Base-by-base conservation (phyloP, 2,888 invertebrate genomes). In the Silvanus unidentatus region DNA sequence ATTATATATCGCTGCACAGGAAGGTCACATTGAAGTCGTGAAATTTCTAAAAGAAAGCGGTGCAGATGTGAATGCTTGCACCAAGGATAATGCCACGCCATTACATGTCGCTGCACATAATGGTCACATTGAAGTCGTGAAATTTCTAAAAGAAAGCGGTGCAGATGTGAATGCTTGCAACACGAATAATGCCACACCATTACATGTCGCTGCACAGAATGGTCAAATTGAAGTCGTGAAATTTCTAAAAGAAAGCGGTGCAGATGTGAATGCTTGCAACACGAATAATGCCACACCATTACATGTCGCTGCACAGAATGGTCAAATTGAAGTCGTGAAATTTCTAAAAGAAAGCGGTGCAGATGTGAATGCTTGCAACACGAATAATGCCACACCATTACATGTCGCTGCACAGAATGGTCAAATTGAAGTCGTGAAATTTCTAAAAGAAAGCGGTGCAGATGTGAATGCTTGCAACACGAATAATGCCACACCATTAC, bases 121-220 rank as follows among this genome's bases (percentile, higher is more conserved):
- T 16, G 49, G 46, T 28, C n/a, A 16, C 52, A 8, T 39, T 43
- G 34, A 16, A 15, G 29, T 14, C 10, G n/a, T n/a, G n/a, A n/a
- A n/a, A n/a, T n/a, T 37, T 13, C 11, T 42, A 16, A 4, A 15
- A 11, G 10, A 27, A 34, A 44, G 11, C 44, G 42, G 16, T 12
- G 49, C 52, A 10, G 41, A 53, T 36, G 37, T 54, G 34, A 44
- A 58, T 34, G 48, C 38, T 14, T 43, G 11, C 40, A 40, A 29
- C 40, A 13, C 39, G n/a, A 8, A 36, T 2, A 63, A 72, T 2
- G 71, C 73, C 45, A 73, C 74, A 1, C 61, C 70, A 6, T 53
- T 80, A 15, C 79, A 80, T 55, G 55, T 77, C n/a, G 75, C 77
- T 3, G 72, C 75, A 8, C 71, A 75, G 52, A 63, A 71, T 44